These are phyloP conservation scores for Leguminivora glycinivorella DNA, from an alignment of 1,140 invertebrate genomes.

Conservation along the genomic window DNA sequence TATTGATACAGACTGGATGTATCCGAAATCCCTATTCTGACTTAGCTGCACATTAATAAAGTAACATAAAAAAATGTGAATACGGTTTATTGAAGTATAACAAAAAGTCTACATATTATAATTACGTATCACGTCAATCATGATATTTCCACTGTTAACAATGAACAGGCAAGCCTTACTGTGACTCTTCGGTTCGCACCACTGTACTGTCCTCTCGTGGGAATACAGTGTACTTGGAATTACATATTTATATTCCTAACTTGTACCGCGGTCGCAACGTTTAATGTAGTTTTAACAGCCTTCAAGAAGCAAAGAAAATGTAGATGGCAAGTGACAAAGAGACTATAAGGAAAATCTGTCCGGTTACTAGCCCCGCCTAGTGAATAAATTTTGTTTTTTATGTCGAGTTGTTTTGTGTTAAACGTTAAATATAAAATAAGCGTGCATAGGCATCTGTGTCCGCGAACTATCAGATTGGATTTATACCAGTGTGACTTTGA, in stretches of 20 bases:
- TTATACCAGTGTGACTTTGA: too few relatives aligned
- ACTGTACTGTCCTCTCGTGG: conserved; percentile 41
- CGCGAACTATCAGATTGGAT: neutral
- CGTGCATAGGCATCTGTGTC: neutral
- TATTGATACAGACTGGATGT: too few relatives aligned
- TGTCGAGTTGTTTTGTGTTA: neutral
- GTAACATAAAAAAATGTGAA: too few relatives aligned
- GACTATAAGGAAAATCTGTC: conserved; percentile 38
- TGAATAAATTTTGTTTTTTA: neutral
- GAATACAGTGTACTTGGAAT: conserved; percentile 49
- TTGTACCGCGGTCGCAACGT: conserved; percentile 33
- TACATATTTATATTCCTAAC: conserved; percentile 46
- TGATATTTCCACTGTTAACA: conserved; percentile 6
- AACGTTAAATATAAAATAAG: neutral
- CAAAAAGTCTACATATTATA: neutral
- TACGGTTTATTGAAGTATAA: too few relatives aligned
- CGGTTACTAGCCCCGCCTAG: neutral
- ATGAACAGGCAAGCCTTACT: neutral
- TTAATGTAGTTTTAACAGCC: conserved; percentile 42
- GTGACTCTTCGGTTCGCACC: neutral
- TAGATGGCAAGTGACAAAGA: conserved; percentile 37
- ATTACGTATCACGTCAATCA: conserved; percentile 13
- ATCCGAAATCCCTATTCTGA: too few relatives aligned
- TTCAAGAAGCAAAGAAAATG: conserved; percentile 41
- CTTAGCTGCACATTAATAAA: too few relatives aligned